Conservation (phyloP, 2,888 invertebrate genomes). For the Microctonus hyperodae region DNA sequence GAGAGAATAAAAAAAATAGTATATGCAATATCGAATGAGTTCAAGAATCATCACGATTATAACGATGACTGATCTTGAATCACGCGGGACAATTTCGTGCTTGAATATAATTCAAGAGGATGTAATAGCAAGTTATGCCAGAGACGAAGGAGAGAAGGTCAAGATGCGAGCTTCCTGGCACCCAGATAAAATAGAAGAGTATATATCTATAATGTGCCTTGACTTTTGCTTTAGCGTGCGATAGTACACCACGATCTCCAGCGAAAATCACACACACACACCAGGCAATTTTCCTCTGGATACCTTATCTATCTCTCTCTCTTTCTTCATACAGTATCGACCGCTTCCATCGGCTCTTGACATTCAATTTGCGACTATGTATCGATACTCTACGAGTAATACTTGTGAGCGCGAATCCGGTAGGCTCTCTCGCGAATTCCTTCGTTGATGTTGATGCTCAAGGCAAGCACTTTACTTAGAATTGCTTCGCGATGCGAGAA, state of each 20-base stretch:
- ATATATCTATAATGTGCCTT: slow-evolving; percentile 22
- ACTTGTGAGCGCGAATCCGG: slow-evolving; percentile 27
- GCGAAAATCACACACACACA: slow-evolving; percentile 10
- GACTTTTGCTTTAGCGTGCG: slow-evolving; percentile 30
- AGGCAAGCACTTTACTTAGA: slow-evolving; percentile 20
- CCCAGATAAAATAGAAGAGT: slow-evolving; percentile 21
- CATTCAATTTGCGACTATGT: slow-evolving; percentile 36
- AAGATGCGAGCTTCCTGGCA: slow-evolving; percentile 40
- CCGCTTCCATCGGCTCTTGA: slow-evolving; percentile 33
- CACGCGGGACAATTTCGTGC: slow-evolving; percentile 23
- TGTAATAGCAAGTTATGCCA: slow-evolving; percentile 7
- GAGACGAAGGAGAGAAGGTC: slow-evolving; percentile 8
- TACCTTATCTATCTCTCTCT: slow-evolving; percentile 13
- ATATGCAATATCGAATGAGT: slow-evolving; percentile 12
- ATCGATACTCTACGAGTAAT: slow-evolving; percentile 25
- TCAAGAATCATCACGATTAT: slow-evolving; percentile 17
- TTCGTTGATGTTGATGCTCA: slow-evolving; percentile 16
- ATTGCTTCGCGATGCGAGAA: background rate
- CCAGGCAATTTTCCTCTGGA: slow-evolving; percentile 24
- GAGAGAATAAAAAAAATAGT: background rate
- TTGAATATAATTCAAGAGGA: slow-evolving; percentile 18
- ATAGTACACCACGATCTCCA: slow-evolving; percentile 31
- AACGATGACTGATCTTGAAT: slow-evolving; percentile 14
- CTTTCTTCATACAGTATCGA: slow-evolving; percentile 20
- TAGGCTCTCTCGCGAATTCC: slow-evolving; percentile 27